Evolutionary conservation across 2,797 vertebrate genomes (phyloP).

Genomic region (Bufotes viridis): DNA sequence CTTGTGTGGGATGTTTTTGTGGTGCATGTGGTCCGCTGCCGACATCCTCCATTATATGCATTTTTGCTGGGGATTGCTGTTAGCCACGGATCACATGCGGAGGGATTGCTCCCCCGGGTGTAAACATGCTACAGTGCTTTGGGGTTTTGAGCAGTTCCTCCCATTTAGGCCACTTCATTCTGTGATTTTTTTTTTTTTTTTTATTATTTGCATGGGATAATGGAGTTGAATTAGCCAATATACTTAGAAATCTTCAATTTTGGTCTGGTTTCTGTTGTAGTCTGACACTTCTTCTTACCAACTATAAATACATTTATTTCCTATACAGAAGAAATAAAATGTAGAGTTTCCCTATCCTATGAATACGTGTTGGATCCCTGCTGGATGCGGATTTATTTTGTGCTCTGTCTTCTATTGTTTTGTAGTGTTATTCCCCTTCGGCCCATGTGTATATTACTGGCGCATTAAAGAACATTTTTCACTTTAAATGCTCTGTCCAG

Average conservation of each 20-base stretch:
- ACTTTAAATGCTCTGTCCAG: conserved; percentile 35
- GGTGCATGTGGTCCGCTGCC: no score
- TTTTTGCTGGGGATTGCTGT: no score
- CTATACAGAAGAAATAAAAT: background rate
- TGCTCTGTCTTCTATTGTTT: conserved; percentile 28
- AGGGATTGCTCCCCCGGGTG: no score
- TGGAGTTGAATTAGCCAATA: background rate
- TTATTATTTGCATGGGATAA: no score
- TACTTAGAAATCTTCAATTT: background rate
- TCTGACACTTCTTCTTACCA: no score
- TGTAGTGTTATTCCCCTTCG: conserved; percentile 3
- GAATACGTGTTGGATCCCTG: background rate
- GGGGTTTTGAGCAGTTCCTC: no score
- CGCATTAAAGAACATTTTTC: conserved; percentile 37
- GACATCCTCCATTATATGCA: no score
- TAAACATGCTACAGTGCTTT: no score
- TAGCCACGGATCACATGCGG: no score
- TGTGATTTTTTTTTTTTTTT: no score
- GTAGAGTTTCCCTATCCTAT: background rate
- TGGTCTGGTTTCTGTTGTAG: background rate
- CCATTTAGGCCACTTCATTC: no score
- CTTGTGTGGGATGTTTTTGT: no score
- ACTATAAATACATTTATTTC: background rate
- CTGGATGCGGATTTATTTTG: background rate
- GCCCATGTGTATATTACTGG: conserved; percentile 34